A percentile compares a stretch with the other conserved stretches of the same genome.
These are phyloP conservation scores for Leptinotarsa peninsularis DNA, from an alignment of 2,888 invertebrate species.

Conservation along the genomic window DNA sequence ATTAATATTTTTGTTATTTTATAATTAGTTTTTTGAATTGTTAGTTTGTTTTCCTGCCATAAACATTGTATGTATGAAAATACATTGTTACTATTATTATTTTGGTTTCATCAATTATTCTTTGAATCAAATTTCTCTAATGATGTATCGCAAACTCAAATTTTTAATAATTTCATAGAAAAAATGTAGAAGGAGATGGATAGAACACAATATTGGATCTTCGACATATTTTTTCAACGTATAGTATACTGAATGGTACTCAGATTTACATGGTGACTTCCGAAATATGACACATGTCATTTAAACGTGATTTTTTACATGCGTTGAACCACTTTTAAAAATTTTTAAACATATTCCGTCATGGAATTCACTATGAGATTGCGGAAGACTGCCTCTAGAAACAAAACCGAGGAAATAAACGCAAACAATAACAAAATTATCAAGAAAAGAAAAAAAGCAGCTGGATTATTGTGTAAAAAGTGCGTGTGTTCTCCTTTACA, in stretches of 20 bases:
- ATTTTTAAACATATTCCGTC: constrained; percentile 34
- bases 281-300: constrained; percentile 37
- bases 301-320: constrained; percentile 43
- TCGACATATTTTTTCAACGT: background rate
- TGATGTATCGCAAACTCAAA: no score
- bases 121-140: no score
- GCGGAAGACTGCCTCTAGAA: constrained; percentile 45
- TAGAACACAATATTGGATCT: no score
- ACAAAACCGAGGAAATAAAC: constrained; percentile 40
- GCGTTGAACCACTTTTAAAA: constrained; percentile 49
- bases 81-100: no score
- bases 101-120: no score
- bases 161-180: no score
- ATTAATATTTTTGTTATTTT: no score
- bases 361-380: constrained; percentile 54
- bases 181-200: no score
- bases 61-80: no score
- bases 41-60: no score
- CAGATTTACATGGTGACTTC: background rate
- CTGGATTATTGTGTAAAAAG: constrained; percentile 37
- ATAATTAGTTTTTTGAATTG: no score
- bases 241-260: constrained; percentile 8
- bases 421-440: constrained; percentile 39
- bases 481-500: constrained; percentile 43
- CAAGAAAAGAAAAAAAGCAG: constrained; percentile 40